Base-by-base conservation (phyloP, 2,797 vertebrate genomes). In the Lacerta agilis region DNA sequence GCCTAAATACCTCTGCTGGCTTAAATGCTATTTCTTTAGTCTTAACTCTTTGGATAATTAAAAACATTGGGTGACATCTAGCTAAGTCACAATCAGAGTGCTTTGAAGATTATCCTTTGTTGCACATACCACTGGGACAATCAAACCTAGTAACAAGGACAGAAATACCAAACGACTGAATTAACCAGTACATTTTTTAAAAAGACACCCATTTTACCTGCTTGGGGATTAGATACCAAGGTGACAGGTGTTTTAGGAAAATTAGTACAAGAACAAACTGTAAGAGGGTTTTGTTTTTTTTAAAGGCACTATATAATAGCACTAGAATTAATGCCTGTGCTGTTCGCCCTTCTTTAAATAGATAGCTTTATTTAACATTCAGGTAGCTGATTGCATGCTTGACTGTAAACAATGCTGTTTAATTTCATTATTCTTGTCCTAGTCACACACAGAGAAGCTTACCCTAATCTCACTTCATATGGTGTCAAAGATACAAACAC, bases 381-480 rank as follows among this genome's bases (percentile, higher is more conserved):
- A 29, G 8, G 15, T 86, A 88, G 18, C 0, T 89, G 82, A 83
- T 17, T 87, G 25, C 43, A 82, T 25, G 36, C 86, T 36, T 7
- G 82, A 15, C 73, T 86, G 10, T 86, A 90, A 79, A 79, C 91
- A 91, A 58, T 77, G 10, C 1, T 92, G 29, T 86, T 94, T 92
- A 87, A 86, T 93, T 93, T 89, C 86, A 90, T 83, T 93, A 92
- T 38, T 91, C 2, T 84, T 89, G 55, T 89, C 89, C 73, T 23
- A 86, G 3, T 89, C 25, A 73, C 73, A 25, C n/a, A 71, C 9
- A 72, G 69, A 92, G 75, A 85, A 87, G 71, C 0, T 93, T 91
- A 87, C 79, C 5, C 86, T 88, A 87, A 91, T 93, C 82, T 94
- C 58, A 86, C 45, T 91, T 90, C 76, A 43, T 89, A 79, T 84